Evolutionary conservation across 1,140 invertebrate species (phyloP).

Genomic region (Euglossa dilemma): DNA sequence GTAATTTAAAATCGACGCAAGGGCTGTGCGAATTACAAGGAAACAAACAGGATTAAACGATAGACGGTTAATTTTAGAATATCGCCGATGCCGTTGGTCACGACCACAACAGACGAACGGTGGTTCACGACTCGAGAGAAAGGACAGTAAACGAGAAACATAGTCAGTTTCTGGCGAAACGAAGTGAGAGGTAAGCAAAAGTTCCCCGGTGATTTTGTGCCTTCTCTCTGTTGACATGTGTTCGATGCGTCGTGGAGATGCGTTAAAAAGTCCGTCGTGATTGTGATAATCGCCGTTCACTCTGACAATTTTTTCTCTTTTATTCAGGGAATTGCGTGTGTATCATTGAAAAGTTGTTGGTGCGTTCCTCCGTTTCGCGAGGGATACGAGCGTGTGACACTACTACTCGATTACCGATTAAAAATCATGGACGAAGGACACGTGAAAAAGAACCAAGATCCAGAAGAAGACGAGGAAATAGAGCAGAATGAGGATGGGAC

Average conservation of each 20-base stretch:
- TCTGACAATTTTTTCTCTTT: not conserved
- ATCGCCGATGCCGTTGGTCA: not conserved
- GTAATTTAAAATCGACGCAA: not conserved
- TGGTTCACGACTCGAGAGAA: not conserved
- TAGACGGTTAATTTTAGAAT: constrained; percentile 44
- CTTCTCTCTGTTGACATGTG: constrained; percentile 26
- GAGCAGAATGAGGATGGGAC: not conserved
- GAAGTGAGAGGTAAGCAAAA: not conserved
- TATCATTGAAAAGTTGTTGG: not conserved
- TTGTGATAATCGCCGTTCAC: not conserved
- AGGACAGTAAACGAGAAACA: not conserved
- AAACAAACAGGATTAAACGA: not conserved
- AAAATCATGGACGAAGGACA: constrained; percentile 40
- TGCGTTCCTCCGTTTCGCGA: not conserved
- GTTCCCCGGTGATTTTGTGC: constrained; percentile 5
- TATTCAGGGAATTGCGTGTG: not conserved
- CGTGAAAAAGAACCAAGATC: not conserved
- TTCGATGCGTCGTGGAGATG: not conserved
- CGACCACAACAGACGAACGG: constrained; percentile 14
- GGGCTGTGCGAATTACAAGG: too few relatives aligned
- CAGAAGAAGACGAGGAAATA: not conserved
- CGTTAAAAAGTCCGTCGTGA: not conserved
- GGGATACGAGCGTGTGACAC: not conserved
- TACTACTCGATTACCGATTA: not conserved
- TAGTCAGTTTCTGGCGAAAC: not conserved